Evolutionary conservation across 2,888 invertebrate genomes (phyloP).

Genomic region (Lamproptera curius): DNA sequence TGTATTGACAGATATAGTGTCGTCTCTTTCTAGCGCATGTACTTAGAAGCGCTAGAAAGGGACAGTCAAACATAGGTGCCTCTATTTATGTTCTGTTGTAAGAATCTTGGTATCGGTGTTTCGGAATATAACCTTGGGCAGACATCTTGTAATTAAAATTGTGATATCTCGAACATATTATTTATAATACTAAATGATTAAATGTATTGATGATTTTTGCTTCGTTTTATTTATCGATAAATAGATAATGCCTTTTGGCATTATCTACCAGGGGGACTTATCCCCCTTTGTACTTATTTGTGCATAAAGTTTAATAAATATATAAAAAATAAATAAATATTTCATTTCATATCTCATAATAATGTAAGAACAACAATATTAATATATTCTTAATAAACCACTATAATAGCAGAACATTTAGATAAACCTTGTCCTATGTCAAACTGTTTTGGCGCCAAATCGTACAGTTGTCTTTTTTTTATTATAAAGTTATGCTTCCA

Average conservation of each 20-base stretch:
- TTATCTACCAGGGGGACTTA: no score
- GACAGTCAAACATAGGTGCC: not conserved
- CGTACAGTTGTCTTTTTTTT: no score
- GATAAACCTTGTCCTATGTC: no score
- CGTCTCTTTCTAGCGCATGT: conserved; percentile 6
- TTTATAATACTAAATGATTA: conserved; percentile 48
- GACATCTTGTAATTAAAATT: conserved; percentile 48
- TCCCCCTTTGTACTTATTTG: no score
- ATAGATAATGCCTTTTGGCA: not conserved
- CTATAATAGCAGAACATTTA: no score
- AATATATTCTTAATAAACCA: no score
- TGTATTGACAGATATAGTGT: not conserved
- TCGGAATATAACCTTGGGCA: conserved; percentile 27
- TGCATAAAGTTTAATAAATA: no score
- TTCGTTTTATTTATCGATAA: not conserved
- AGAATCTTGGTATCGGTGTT: conserved; percentile 12
- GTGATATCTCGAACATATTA: conserved; percentile 64
- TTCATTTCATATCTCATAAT: no score
- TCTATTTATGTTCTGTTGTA: conserved; percentile 1
- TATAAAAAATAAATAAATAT: no score
- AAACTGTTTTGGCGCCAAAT: no score
- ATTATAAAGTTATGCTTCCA: no score
- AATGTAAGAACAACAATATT: no score
- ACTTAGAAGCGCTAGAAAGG: not conserved
- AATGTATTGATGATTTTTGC: conserved; percentile 20